These are phyloP conservation scores for Plecturocebus donacophilus DNA, from an alignment of 2,113 vertebrate species.

Conservation along the genomic window DNA sequence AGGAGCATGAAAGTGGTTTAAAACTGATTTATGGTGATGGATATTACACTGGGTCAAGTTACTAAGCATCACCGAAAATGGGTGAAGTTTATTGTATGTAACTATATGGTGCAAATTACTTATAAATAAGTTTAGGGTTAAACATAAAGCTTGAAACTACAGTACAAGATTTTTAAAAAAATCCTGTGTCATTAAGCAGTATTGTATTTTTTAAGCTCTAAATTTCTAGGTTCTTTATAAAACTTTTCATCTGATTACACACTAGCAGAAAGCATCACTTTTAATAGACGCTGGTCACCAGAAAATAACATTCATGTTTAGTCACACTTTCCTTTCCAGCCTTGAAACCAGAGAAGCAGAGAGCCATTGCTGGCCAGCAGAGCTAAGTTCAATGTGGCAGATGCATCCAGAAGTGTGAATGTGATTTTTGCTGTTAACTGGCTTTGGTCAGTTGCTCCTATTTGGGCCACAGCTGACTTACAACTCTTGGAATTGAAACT, in stretches of 20 bases:
- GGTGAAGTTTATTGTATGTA: background rate
- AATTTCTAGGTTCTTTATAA: background rate
- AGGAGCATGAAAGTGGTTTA: background rate
- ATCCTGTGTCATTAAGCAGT: background rate
- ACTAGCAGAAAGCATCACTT: background rate
- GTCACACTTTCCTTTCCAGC: background rate
- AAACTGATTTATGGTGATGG: background rate
- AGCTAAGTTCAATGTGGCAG: background rate
- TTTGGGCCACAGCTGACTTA: background rate
- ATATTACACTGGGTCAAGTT: background rate
- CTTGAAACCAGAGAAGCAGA: background rate
- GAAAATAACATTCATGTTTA: background rate
- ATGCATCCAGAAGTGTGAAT: background rate
- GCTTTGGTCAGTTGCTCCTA: background rate
- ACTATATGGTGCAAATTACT: background rate
- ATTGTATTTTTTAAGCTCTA: background rate
- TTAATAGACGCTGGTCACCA: background rate
- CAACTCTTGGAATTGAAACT: background rate
- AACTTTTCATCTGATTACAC: background rate
- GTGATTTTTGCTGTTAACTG: background rate
- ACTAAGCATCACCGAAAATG: background rate
- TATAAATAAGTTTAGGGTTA: background rate
- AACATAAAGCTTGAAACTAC: background rate
- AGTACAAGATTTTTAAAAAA: background rate
- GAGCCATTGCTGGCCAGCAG: background rate